Evolutionary conservation across 1,140 invertebrate genomes (phyloP), one percentile per base, ranked within the genome.

Genomic region (Stegodyphus dumicola): DNA sequence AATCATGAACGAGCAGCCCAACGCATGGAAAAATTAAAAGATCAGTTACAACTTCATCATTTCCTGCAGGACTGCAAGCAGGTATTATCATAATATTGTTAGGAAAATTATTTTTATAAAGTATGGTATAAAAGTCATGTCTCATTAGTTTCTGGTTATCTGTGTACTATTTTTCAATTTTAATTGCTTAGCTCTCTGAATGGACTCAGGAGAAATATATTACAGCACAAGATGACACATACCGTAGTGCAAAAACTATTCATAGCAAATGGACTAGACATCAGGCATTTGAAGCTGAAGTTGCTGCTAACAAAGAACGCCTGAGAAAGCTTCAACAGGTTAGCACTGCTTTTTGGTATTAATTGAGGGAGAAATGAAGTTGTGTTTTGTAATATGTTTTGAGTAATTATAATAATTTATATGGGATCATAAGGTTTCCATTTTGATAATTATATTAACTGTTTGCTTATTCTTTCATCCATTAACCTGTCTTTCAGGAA

Each of bases 141-240:
- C 56, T 5, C 15, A 60, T 60, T 60, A 10, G 15, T 60, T 60
- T 60, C 9, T 56, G 3, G 2, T 54, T 48, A 74, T 75, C 53
- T 70, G 10, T 81, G 5, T 13, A 2, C 18, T 78, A 48, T 66
- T 79, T 11, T 78, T 84, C 78, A 33, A 33, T 33, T 33, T 33
- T 33, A 33, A 33, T 33, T 33, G 79, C 85, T 48, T 77, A 91
- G 91, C 92, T 93, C 66, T 90, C 91, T 87, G 97, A 99, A 92
- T 99, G 98, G 98, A 96, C 99, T 71, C 97, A 99, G 89, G 98
- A 99, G 91, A 99, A 99, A 92, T 97, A 98, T 90, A 97, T 99
- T 86, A 97, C 96, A 71, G 98, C 98, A 6, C 97, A 99, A 90
- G 98, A 99, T 91, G 99, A 99, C 89, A 99, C 98, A 0, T 99